phyloP scores from a whole-genome alignment of 2,797 vertebrate species.

The Gymnothorax reevesii region DNA sequence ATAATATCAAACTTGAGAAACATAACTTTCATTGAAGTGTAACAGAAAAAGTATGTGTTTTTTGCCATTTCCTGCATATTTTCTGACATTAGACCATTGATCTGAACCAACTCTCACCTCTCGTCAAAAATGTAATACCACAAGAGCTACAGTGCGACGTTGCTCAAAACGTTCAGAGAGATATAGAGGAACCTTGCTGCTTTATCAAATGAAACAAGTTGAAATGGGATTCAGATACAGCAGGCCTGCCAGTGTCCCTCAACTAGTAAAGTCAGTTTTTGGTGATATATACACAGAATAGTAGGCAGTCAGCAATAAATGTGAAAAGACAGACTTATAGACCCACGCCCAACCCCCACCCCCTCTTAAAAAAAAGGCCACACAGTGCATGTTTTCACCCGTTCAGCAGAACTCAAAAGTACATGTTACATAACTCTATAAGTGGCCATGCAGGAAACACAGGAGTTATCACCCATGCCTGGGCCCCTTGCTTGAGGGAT shows the following conservation, averaged over 20 bases:
- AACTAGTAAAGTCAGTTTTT: neutral
- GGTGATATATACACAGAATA: neutral
- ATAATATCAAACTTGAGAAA: neutral
- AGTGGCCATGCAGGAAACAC: conserved; percentile 15
- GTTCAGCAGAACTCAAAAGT: conserved; percentile 15
- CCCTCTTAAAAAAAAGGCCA: neutral
- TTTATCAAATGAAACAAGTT: neutral
- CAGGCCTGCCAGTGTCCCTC: neutral
- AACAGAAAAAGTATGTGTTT: too few relatives aligned
- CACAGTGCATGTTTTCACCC: neutral
- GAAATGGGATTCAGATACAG: neutral
- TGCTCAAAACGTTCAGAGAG: neutral
- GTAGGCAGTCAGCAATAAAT: neutral
- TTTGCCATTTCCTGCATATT: too few relatives aligned
- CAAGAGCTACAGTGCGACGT: neutral
- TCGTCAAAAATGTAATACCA: neutral
- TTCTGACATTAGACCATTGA: neutral
- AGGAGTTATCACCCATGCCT: neutral
- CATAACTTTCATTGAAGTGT: neutral
- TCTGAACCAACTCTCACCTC: neutral
- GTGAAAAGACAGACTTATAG: conserved; percentile 3
- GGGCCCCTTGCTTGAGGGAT: conserved; percentile 21
- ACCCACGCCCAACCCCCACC: neutral
- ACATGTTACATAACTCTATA: conserved; percentile 18
- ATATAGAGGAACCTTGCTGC: neutral